phyloP scores from a whole-genome alignment of 2,113 vertebrate species.

The Oreotrochilus melanogaster region DNA sequence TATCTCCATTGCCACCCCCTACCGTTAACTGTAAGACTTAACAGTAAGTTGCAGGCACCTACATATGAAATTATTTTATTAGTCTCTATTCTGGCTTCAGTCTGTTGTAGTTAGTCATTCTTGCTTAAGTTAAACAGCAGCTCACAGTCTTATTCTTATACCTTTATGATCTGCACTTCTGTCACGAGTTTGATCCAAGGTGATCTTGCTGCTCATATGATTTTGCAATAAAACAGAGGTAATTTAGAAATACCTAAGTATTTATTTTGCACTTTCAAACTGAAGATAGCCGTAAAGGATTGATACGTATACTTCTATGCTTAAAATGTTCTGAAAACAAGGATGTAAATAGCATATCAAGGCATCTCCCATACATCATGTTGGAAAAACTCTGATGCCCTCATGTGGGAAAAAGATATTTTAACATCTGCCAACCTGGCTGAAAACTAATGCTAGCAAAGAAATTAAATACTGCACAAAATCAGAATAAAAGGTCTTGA shows the following conservation, averaged over 20 bases:
- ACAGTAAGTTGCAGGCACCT: not conserved
- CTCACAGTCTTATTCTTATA: not conserved
- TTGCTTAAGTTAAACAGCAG: not conserved
- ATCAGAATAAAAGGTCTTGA: not conserved
- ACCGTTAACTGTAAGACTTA: not conserved
- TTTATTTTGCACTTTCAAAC: not conserved
- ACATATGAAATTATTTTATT: not conserved
- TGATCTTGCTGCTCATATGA: not conserved
- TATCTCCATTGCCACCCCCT: not conserved
- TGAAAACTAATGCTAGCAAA: not conserved
- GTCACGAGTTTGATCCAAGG: not conserved
- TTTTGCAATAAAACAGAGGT: not conserved
- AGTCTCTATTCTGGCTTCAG: not conserved
- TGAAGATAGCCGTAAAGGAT: not conserved
- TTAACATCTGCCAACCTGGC: conserved; percentile 8
- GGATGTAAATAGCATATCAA: not conserved
- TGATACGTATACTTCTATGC: not conserved
- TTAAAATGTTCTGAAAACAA: not conserved
- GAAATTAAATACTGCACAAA: not conserved
- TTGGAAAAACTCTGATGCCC: conserved; percentile 76
- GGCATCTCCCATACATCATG: not conserved
- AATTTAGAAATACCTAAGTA: not conserved
- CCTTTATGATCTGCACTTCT: not conserved
- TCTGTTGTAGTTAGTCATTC: not conserved
- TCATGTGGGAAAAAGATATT: conserved; percentile 75